Evolutionary conservation across 2,888 invertebrate species (phyloP), one percentile per base, ranked within the genome.

Genomic region (Hydroisotoma schaefferi): DNA sequence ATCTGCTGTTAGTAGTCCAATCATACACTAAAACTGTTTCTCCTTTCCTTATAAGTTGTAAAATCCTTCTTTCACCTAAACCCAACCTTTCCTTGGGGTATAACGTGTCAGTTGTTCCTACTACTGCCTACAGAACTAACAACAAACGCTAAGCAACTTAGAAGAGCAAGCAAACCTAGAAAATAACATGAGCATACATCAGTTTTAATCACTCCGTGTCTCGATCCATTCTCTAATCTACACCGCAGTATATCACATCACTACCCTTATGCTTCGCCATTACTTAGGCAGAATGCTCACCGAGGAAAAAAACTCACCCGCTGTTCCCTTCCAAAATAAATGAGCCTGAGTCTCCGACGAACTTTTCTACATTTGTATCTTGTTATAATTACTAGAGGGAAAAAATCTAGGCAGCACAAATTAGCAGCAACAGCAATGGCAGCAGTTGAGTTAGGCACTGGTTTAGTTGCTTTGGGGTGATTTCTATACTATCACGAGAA

Each of bases 201-300:
- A 68, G 68, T 65, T 68, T 70, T 70, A 70, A 67, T 68, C 70
- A 70, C 67, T 63, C 65, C 61, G 55, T 61, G 61, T 69, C 67
- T 65, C 58, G 61, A 67, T 64, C 61, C 59, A 61, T 64, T 67
- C 61, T 65, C 63, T 62, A 65, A 65, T 63, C 65, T 65, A 62
- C 63, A 64, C 63, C 56, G 61, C 69, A 65, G 48, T 67, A 57
- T 63, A 64, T 69, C 64, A 65, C 55, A 57, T 22, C 46, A 26
- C 20, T 47, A 47, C 60, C 46, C 56, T 55, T 44, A 37, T 49
- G 37, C 40, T 44, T 55, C 43, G 27, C 55, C 28, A 52, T 44
- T 53, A 52, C 52, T 43, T 40, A 58, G 26, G 58, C 52, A 51
- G 29, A 52, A 29, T 18, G n/a, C 10, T 8, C 20, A 27, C 28